Percentiles rank a stretch among this genome's conserved stretches.
Conservation (phyloP, 1,140 invertebrate genomes). For the Pseudomyrmex pallidus region DNA sequence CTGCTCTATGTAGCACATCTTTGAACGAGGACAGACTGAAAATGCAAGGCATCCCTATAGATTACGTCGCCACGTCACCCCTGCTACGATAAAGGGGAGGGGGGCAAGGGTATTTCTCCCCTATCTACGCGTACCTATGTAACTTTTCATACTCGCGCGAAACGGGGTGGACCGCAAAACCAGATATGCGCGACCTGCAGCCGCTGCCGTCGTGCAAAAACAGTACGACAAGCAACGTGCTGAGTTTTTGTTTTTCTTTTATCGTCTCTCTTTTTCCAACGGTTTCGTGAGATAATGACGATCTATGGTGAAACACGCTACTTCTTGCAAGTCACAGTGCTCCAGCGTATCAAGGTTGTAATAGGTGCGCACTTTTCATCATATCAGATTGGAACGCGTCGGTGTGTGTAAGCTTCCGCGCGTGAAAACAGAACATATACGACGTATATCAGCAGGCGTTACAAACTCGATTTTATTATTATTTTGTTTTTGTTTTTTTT, state of each 20-base stretch:
- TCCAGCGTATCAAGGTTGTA: conserved; percentile 11
- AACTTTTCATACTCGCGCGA: conserved; percentile 52
- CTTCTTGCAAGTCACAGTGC: conserved; percentile 50
- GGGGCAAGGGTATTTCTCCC: conserved; percentile 13
- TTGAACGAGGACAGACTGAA: conserved; percentile 36
- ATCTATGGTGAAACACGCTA: conserved; percentile 61
- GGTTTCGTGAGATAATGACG: conserved; percentile 67
- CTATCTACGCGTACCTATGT: conserved; percentile 39
- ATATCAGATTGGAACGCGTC: conserved; percentile 14
- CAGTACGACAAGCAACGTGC: neutral
- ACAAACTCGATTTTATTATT: neutral
- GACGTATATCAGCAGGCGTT: neutral
- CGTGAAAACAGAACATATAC: neutral
- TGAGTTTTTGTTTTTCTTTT: conserved; percentile 4
- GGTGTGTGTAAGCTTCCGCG: conserved; percentile 3
- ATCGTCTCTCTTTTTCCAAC: conserved; percentile 25
- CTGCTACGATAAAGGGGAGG: neutral
- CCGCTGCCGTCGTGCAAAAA: neutral
- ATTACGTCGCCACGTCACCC: conserved; percentile 43
- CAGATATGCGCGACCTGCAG: conserved; percentile 42
- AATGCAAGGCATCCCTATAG: conserved; percentile 48
- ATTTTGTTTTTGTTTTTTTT: neutral
- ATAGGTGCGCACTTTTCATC: neutral
- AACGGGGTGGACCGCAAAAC: conserved; percentile 7
- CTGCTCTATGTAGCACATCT: no score